Conservation (phyloP, 2,888 invertebrate genomes). For the Philonicus albiceps region DNA sequence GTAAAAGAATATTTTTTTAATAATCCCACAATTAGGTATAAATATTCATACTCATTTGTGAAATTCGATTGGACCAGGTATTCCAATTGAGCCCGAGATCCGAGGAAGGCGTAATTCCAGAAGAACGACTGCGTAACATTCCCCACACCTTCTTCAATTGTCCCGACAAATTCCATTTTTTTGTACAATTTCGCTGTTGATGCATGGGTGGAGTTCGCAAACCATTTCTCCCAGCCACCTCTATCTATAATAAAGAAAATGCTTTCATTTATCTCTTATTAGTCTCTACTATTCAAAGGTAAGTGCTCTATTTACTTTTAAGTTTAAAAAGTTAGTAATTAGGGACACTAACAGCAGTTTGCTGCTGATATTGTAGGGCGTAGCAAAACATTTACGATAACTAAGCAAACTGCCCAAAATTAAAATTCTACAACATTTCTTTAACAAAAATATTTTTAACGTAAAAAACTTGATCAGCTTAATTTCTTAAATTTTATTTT, state of each 20-base stretch:
- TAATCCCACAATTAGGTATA: neutral
- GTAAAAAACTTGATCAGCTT: no score
- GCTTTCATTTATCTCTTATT: neutral
- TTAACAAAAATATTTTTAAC: no score
- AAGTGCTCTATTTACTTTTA: no score
- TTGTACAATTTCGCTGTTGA: conserved; percentile 70
- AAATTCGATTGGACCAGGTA: conserved; percentile 78
- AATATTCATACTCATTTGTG: conserved; percentile 66
- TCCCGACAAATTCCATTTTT: conserved; percentile 73
- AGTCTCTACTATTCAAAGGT: no score
- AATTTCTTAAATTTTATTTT: no score
- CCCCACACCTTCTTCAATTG: conserved; percentile 72
- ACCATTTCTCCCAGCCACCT: conserved; percentile 80
- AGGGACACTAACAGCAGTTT: no score
- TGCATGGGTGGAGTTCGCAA: conserved; percentile 73
- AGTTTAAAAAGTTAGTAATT: no score
- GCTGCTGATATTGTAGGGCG: no score
- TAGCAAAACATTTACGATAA: no score
- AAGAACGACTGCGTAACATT: conserved; percentile 80
- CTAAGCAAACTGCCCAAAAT: no score
- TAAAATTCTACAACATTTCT: no score
- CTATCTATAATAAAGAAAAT: conserved; percentile 70
- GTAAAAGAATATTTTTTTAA: conserved; percentile 40
- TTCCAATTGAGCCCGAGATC: conserved; percentile 75
- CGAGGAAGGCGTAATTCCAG: conserved; percentile 81